Percentiles rank a stretch among this genome's conserved stretches.
phyloP scores from a whole-genome alignment of 2,888 invertebrate species.

The Eremobia ochroleuca region DNA sequence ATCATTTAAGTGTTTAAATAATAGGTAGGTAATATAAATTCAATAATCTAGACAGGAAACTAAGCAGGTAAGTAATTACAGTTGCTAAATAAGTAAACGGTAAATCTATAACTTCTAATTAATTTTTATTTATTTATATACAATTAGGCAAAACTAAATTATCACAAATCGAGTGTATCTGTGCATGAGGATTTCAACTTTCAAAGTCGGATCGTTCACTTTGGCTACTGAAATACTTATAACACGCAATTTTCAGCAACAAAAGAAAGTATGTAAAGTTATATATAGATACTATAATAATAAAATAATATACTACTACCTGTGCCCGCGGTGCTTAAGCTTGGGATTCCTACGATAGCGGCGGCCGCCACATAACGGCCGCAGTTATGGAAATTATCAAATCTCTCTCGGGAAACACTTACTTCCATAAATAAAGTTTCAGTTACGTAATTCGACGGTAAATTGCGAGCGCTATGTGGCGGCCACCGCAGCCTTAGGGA shows the following conservation, averaged over 20 bases:
- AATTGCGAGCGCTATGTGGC: background rate
- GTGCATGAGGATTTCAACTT: slow-evolving; percentile 43
- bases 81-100: slow-evolving; percentile 47
- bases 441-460: background rate
- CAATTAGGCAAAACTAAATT: slow-evolving; percentile 67
- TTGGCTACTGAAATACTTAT: slow-evolving; percentile 63
- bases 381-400: background rate
- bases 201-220: slow-evolving; percentile 39
- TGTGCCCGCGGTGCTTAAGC: slow-evolving; percentile 1
- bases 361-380: background rate
- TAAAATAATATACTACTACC: slow-evolving; percentile 20
- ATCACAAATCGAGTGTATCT: slow-evolving; percentile 66
- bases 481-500: background rate
- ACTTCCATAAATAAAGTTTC: slow-evolving; percentile 1
- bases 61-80: slow-evolving; percentile 33
- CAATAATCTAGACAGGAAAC: slow-evolving; percentile 28
- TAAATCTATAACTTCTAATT: slow-evolving; percentile 53
- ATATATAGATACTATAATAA: slow-evolving; percentile 3
- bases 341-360: background rate
- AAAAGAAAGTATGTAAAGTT: slow-evolving; percentile 21
- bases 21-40: background rate
- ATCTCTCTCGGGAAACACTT: background rate
- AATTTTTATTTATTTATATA: slow-evolving; percentile 66
- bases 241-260: slow-evolving; percentile 39
- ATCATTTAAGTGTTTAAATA: slow-evolving; percentile 11